Conservation (phyloP, 2,888 invertebrate species). For the Eilema depressum region DNA sequence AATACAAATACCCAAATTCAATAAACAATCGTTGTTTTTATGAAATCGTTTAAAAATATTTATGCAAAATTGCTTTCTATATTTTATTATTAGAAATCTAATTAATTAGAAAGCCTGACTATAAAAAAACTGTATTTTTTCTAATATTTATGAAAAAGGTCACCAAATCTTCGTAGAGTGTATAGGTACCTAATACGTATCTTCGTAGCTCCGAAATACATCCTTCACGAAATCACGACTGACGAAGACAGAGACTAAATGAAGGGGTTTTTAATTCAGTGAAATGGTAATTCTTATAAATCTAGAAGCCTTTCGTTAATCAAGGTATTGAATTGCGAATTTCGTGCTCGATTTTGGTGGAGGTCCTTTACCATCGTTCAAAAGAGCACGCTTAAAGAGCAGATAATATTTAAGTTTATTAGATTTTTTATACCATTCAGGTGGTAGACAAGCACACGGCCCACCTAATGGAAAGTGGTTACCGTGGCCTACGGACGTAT, state of each 20-base stretch:
- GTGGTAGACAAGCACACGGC: too few species aligned
- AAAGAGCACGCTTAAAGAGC: background rate
- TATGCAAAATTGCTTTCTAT: background rate
- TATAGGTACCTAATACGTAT: constrained; percentile 9
- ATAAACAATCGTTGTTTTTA: too few species aligned
- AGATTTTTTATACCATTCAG: too few species aligned
- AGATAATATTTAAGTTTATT: background rate
- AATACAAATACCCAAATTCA: too few species aligned
- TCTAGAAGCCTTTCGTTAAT: constrained; percentile 56
- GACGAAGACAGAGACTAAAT: constrained; percentile 77
- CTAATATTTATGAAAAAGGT: background rate
- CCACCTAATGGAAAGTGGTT: too few species aligned
- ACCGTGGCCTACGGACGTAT: too few species aligned
- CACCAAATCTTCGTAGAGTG: background rate
- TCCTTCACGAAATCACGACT: constrained; percentile 71
- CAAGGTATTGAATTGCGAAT: constrained; percentile 47
- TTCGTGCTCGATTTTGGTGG: constrained; percentile 26
- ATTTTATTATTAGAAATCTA: background rate
- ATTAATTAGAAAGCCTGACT: too few species aligned
- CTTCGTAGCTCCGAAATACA: constrained; percentile 57
- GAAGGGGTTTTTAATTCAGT: constrained; percentile 81
- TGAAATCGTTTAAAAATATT: too few species aligned
- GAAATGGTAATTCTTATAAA: constrained; percentile 70
- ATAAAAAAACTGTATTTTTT: too few species aligned
- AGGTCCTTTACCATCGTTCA: background rate